These are phyloP conservation scores for Flabesymbios commensalis DNA, from an alignment of 2,888 invertebrate species.

Conservation along the genomic window DNA sequence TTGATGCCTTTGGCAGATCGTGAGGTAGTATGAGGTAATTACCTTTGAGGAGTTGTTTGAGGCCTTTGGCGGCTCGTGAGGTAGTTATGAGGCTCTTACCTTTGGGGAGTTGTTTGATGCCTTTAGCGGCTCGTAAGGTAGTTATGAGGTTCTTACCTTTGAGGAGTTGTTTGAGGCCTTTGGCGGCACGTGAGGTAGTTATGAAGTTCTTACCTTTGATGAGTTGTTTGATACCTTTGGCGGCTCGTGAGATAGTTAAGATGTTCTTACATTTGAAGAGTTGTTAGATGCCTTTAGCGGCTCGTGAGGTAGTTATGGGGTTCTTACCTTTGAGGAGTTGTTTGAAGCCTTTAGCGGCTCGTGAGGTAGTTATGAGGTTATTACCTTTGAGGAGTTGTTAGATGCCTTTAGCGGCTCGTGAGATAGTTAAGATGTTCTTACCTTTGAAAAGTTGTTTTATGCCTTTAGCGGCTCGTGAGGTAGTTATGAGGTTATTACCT, in stretches of 20 bases:
- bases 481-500: too few species aligned
- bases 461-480: too few species aligned
- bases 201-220: constrained; percentile 64
- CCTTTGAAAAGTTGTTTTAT: too few species aligned
- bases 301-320: too few species aligned
- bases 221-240: constrained; percentile 62
- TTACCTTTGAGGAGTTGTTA: too few species aligned
- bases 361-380: constrained; percentile 58
- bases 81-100: constrained; percentile 62
- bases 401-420: too few species aligned
- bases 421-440: too few species aligned
- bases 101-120: constrained; percentile 63
- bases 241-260: constrained; percentile 60
- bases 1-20: too few species aligned
- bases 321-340: constrained; percentile 63
- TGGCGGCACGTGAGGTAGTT: constrained; percentile 59
- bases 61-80: constrained; percentile 61
- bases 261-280: too few species aligned
- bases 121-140: constrained; percentile 61
- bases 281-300: too few species aligned
- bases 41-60: constrained; percentile 64
- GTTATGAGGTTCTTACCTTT: too few species aligned
- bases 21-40: too few species aligned
- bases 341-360: constrained; percentile 62
- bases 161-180: constrained; percentile 63